A percentile compares a stretch with the other conserved stretches of the same genome.
Conservation (phyloP, 2,888 invertebrate species). For the Apocheima hispidaria region DNA sequence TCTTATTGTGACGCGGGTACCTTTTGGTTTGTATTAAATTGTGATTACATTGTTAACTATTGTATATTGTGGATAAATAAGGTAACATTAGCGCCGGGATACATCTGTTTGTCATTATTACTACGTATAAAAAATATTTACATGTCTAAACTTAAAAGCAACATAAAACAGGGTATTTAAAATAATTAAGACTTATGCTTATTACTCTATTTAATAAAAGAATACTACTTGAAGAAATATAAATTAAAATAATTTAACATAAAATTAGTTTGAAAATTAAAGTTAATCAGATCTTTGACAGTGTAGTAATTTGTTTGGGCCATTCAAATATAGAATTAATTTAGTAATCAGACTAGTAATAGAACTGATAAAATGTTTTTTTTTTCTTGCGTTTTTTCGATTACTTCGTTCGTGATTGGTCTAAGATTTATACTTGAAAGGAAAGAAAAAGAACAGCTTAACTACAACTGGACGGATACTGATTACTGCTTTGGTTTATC, state of each 20-base stretch:
- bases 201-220: no score
- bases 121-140: constrained; percentile 53
- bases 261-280: constrained; percentile 49
- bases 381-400: neutral
- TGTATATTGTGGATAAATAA: constrained; percentile 61
- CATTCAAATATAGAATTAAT: neutral
- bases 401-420: neutral
- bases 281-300: constrained; percentile 57
- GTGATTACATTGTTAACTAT: constrained; percentile 38
- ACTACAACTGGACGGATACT: constrained; percentile 85
- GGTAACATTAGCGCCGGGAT: constrained; percentile 84
- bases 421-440: constrained; percentile 29
- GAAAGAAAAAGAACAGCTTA: constrained; percentile 59
- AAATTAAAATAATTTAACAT: constrained; percentile 9
- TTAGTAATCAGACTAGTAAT: no score
- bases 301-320: constrained; percentile 44
- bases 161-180: neutral
- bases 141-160: constrained; percentile 33
- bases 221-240: no score
- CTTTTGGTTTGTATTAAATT: constrained; percentile 58
- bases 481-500: constrained; percentile 84
- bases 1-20: constrained; percentile 74
- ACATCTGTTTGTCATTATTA: constrained; percentile 43
- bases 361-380: no score
- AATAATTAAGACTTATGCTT: neutral